Conservation (phyloP, 2,888 invertebrate species). For the Spicauda simplicius region DNA sequence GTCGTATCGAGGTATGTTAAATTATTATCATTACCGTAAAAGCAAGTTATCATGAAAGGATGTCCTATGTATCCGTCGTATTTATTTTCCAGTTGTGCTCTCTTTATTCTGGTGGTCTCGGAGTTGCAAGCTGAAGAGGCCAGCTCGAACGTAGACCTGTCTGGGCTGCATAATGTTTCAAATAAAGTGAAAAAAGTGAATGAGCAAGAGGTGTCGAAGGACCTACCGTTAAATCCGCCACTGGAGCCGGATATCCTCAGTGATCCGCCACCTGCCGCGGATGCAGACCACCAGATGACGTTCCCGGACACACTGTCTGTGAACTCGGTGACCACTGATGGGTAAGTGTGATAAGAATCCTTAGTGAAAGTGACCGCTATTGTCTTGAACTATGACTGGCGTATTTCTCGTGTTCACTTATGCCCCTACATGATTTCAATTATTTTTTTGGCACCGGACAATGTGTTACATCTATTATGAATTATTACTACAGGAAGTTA, state of each 20-base stretch:
- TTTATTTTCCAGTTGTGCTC: constrained; percentile 78
- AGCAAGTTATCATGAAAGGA: not conserved
- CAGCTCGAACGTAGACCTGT: constrained; percentile 64
- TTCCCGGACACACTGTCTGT: constrained; percentile 80
- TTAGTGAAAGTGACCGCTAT: constrained; percentile 42
- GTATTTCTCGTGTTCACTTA: constrained; percentile 13
- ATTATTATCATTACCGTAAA: constrained; percentile 1
- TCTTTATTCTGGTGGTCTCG: constrained; percentile 85
- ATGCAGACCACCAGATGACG: constrained; percentile 68
- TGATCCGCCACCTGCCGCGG: constrained; percentile 41
- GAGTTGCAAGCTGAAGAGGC: constrained; percentile 73
- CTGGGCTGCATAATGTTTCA: constrained; percentile 76
- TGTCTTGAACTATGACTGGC: constrained; percentile 24
- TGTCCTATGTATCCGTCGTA: constrained; percentile 11
- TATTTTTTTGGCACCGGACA: constrained; percentile 14
- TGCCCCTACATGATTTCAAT: constrained; percentile 25
- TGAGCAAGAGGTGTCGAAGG: constrained; percentile 22
- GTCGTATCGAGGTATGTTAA: constrained; percentile 83
- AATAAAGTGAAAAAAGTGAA: constrained; percentile 36
- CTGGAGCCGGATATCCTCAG: constrained; percentile 40
- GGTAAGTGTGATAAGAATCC: constrained; percentile 66
- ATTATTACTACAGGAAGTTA: constrained; percentile 2
- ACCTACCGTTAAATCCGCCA: constrained; percentile 7
- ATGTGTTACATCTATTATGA: constrained; percentile 15
- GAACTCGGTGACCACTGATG: constrained; percentile 83